Base-by-base conservation (phyloP, 30 jellyfish, hydroid and myxozoan species). In the Haliclystus octoradiatus region DNA sequence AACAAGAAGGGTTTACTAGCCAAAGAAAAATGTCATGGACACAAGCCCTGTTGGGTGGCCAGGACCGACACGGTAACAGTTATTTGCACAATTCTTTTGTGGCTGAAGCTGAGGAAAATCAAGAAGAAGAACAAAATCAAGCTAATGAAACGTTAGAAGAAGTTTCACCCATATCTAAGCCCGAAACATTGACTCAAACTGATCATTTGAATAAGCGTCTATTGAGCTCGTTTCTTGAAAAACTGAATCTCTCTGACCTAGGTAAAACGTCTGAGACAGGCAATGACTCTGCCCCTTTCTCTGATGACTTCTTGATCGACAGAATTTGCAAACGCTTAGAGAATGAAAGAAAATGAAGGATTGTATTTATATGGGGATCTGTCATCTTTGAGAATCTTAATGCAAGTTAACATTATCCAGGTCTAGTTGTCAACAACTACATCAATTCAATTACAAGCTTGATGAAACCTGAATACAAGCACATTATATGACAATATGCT, bases 231-330 rank as follows among this genome's bases (percentile, higher is more conserved):
- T 89, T 81, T 33, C 70, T 89, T 60, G 50, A 68, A 26, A 73
- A 92, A 31, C 72, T 89, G 24, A 72, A 86, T 71, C 28, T 82
- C 26, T 83, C 98, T 1, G 84, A 80, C n/a, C 26, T 63, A 0
- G 63, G 74, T 0, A 79, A 46, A 30, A 84, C 73, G 2, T 7
- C 82, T 1, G 86, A 73, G 4, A 65, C 69, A 7, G 78, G 88
- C 49, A 87, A 74, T 15, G 62, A 67, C 69, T 57, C 68, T 33
- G 30, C 63, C 2, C 88, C 78, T 19, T 91, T 74, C 62, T 76
- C 94, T 52, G 99, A 91, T 73, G 99, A 91, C 77, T 76, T 83
- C 23, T 34, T 91, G 61, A 82, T 91, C 93, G 95, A 91, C 50
- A 73, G 95, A 28, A 91, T 91, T 27, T 79, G 72, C 33, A 68